A percentile compares a stretch with the other conserved stretches of the same genome.
Evolutionary conservation across 2,888 invertebrate genomes (phyloP).

Genomic region (Chymomyza procnemis): DNA sequence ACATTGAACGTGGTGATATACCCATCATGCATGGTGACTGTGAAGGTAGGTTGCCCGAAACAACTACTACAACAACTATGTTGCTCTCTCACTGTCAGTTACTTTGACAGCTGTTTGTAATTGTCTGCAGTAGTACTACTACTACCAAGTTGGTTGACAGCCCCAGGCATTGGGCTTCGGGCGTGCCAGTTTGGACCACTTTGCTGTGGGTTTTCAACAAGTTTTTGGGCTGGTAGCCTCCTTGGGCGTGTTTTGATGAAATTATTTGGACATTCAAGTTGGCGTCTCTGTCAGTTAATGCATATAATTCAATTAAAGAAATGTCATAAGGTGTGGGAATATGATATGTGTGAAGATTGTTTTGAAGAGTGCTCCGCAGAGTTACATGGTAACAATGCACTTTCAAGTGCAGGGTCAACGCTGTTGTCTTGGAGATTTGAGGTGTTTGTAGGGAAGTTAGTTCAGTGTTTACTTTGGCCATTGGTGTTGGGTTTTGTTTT

Average conservation of each 20-base stretch:
- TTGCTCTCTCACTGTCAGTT: neutral
- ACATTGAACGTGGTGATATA: constrained; percentile 83
- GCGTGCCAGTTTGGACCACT: constrained; percentile 35
- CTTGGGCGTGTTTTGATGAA: constrained; percentile 48
- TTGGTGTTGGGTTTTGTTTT: too few species aligned
- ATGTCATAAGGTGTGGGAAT: constrained; percentile 24
- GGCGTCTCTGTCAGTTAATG: constrained; percentile 49
- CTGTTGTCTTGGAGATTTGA: too few species aligned
- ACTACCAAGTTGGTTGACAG: constrained; percentile 43
- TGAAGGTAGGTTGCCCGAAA: constrained; percentile 78
- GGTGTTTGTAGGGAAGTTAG: neutral
- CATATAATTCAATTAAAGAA: constrained; percentile 60
- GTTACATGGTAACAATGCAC: neutral
- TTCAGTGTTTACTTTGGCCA: neutral
- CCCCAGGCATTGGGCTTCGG: constrained; percentile 25
- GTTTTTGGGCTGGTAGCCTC: constrained; percentile 26
- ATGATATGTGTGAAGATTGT: constrained; percentile 23
- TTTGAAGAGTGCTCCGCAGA: neutral
- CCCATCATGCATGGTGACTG: constrained; percentile 82
- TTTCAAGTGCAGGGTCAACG: neutral
- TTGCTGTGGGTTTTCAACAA: constrained; percentile 33
- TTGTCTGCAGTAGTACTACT: constrained; percentile 39
- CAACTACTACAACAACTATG: too few species aligned
- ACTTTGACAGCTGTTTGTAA: constrained; percentile 20
- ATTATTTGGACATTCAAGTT: constrained; percentile 50